These are phyloP conservation scores for Drosophila rellima DNA, from an alignment of 2,888 invertebrate species.

Conservation along the genomic window DNA sequence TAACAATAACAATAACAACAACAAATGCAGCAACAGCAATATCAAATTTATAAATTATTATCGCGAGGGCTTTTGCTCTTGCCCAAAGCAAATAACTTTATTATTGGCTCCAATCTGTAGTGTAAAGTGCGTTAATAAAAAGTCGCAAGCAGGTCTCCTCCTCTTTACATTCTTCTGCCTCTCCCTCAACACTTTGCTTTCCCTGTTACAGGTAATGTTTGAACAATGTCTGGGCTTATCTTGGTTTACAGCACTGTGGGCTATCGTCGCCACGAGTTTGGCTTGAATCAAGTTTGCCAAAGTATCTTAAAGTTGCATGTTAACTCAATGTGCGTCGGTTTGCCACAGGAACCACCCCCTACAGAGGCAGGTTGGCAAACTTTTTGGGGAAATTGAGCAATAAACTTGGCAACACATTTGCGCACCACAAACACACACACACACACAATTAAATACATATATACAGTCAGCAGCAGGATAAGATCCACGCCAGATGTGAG, in stretches of 20 bases:
- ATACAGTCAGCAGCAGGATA: constrained; percentile 5
- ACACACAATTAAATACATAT: background rate
- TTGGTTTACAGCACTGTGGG: constrained; percentile 57
- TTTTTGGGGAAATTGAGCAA: constrained; percentile 74
- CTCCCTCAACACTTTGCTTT: too few species aligned
- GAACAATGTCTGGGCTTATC: constrained; percentile 73
- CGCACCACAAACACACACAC: constrained; percentile 17
- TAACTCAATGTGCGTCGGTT: constrained; percentile 69
- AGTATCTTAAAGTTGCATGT: constrained; percentile 77
- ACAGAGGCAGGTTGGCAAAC: constrained; percentile 57
- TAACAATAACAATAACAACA: background rate
- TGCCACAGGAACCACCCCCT: constrained; percentile 26
- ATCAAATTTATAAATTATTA: constrained; percentile 76
- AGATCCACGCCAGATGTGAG: constrained; percentile 42
- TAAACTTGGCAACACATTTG: constrained; percentile 69
- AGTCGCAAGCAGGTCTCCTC: constrained; percentile 53
- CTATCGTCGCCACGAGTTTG: constrained; percentile 34
- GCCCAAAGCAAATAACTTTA: constrained; percentile 53
- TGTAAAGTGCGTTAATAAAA: constrained; percentile 69
- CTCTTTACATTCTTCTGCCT: background rate
- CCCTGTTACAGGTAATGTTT: constrained; percentile 50
- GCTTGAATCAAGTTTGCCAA: constrained; percentile 65
- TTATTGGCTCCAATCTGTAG: constrained; percentile 54
- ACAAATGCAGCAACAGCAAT: constrained; percentile 43
- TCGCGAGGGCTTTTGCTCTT: constrained; percentile 28